Conservation (phyloP, 2,797 vertebrate species). For the Ptychobarbus kaznakovi region DNA sequence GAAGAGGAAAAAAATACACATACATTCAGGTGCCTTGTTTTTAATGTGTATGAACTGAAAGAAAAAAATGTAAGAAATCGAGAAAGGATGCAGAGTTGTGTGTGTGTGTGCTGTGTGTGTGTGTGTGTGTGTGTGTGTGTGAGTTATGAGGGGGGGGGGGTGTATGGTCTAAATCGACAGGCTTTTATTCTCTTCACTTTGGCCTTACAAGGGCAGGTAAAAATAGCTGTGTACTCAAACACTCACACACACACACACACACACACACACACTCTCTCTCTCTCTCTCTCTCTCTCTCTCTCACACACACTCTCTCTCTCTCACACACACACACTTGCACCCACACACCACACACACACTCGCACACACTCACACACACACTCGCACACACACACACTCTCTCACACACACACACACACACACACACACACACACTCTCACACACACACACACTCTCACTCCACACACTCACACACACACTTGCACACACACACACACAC, state of each 20-base stretch:
- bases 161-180: conserved; percentile 37
- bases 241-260: background rate
- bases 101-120: background rate
- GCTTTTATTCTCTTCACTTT: conserved; percentile 77
- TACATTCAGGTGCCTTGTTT: background rate
- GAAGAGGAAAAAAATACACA: too few species aligned
- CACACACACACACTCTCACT: background rate
- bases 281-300: too few species aligned
- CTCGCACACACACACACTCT: background rate
- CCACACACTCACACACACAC: conserved; percentile 7
- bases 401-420: background rate
- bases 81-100: background rate
- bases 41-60: background rate
- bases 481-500: background rate
- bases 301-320: too few species aligned
- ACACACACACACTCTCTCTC: background rate
- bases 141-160: background rate
- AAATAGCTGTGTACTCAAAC: conserved; percentile 77
- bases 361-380: conserved; percentile 34
- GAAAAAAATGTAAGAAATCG: background rate
- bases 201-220: conserved; percentile 78
- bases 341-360: too few species aligned
- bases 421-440: conserved; percentile 21
- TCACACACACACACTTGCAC: too few species aligned
- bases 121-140: background rate